Conservation (phyloP, 2,888 invertebrate genomes). For the Tanypteryx hageni region DNA sequence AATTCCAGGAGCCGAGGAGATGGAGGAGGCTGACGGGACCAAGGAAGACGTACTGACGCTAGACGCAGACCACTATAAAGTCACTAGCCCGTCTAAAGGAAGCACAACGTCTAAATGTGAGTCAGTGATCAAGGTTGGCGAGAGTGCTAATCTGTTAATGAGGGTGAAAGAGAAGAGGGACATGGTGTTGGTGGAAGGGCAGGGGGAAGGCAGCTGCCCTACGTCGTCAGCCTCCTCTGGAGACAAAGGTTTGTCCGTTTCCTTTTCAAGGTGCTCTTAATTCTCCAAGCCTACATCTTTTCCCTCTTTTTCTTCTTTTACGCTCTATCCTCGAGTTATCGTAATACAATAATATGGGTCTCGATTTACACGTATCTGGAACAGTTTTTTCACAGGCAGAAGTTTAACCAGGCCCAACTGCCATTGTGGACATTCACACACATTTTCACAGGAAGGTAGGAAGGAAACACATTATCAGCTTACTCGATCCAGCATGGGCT, state of each 20-base stretch:
- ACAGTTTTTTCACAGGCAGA: neutral
- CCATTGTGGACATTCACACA: no score
- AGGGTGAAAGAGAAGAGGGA: conserved; percentile 68
- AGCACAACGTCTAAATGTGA: conserved; percentile 34
- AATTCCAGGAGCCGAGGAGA: neutral
- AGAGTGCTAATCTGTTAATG: conserved; percentile 42
- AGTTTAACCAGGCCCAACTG: no score
- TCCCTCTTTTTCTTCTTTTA: no score
- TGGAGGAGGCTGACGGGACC: neutral
- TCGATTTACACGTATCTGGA: conserved; percentile 64
- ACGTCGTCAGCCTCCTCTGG: conserved; percentile 67
- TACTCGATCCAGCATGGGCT: no score
- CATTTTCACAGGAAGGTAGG: no score
- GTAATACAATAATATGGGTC: conserved; percentile 2
- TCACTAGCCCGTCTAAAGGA: conserved; percentile 32
- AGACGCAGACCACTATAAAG: conserved; percentile 43
- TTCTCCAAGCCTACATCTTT: no score
- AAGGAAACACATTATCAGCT: no score
- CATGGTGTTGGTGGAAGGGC: conserved; percentile 69
- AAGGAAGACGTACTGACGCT: conserved; percentile 29
- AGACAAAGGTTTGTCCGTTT: conserved; percentile 67
- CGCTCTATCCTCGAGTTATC: no score
- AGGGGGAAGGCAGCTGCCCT: conserved; percentile 71
- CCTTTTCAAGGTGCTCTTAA: neutral
- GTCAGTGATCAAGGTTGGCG: conserved; percentile 44